Conservation (phyloP, 2,113 vertebrate genomes). For the Lathamus discolor region DNA sequence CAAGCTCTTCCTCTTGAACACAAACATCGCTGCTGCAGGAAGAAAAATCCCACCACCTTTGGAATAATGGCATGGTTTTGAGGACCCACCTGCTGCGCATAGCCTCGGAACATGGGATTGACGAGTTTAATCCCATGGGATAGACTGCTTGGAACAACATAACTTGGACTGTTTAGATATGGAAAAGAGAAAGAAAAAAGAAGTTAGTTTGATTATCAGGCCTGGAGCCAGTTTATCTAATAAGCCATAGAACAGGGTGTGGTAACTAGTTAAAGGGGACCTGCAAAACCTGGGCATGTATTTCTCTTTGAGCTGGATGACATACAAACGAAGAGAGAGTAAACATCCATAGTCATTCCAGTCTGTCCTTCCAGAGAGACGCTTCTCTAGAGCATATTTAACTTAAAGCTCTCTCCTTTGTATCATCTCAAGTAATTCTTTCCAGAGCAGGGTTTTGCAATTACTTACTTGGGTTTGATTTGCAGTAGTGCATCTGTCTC, state of each 20-base stretch:
- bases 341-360: background rate
- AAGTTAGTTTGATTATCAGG: background rate
- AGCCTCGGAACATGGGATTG: conserved; percentile 98
- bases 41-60: background rate
- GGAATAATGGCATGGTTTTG: background rate
- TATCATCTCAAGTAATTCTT: background rate
- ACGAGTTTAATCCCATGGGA: conserved; percentile 97
- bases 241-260: background rate
- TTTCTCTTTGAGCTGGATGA: background rate
- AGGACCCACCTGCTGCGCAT: conserved; percentile 92
- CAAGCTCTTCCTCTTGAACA: background rate
- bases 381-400: background rate
- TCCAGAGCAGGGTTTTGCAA: background rate
- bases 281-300: background rate
- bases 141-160: conserved; percentile 93
- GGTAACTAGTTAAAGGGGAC: background rate
- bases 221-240: background rate
- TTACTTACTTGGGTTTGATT: background rate
- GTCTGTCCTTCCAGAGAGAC: background rate
- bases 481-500: background rate
- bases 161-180: conserved; percentile 85
- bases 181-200: background rate
- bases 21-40: background rate
- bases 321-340: background rate
- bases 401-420: background rate